phyloP scores from a whole-genome alignment of 2,888 invertebrate genomes.

The Lasioglossum morio region DNA sequence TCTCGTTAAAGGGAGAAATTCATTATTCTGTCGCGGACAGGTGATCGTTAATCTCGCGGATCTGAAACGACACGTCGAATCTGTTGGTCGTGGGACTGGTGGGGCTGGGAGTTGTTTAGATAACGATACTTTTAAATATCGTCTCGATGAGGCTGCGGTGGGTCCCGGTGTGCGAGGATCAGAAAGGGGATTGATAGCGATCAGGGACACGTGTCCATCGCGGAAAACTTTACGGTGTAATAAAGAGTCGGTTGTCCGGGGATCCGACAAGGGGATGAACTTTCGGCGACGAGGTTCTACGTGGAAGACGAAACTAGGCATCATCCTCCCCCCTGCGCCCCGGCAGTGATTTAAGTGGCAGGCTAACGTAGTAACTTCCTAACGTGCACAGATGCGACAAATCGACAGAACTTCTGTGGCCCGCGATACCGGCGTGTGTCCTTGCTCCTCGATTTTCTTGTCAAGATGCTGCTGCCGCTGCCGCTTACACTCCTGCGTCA shows the following conservation, averaged over 20 bases:
- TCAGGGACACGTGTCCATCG: conserved; percentile 59
- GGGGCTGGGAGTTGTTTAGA: not conserved
- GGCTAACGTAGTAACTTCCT: conserved; percentile 82
- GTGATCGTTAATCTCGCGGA: not conserved
- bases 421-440: conserved; percentile 67
- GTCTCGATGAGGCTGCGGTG: conserved; percentile 7
- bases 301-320: conserved; percentile 57
- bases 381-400: conserved; percentile 83
- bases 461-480: conserved; percentile 28
- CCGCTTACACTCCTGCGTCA: not conserved
- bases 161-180: conserved; percentile 9
- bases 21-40: conserved; percentile 9
- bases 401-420: conserved; percentile 83
- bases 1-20: not conserved
- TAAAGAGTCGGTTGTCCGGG: conserved; percentile 69
- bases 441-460: conserved; percentile 50
- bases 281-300: conserved; percentile 73
- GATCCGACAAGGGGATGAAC: conserved; percentile 66
- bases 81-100: not conserved
- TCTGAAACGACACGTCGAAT: not conserved
- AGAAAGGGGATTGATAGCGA: conserved; percentile 54
- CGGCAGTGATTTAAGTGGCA: conserved; percentile 81
- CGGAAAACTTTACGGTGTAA: conserved; percentile 70
- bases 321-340: conserved; percentile 53
- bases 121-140: conserved; percentile 20